These are phyloP conservation scores for Actenoides lindsayi DNA, from an alignment of 2,113 vertebrate genomes.

Conservation along the genomic window DNA sequence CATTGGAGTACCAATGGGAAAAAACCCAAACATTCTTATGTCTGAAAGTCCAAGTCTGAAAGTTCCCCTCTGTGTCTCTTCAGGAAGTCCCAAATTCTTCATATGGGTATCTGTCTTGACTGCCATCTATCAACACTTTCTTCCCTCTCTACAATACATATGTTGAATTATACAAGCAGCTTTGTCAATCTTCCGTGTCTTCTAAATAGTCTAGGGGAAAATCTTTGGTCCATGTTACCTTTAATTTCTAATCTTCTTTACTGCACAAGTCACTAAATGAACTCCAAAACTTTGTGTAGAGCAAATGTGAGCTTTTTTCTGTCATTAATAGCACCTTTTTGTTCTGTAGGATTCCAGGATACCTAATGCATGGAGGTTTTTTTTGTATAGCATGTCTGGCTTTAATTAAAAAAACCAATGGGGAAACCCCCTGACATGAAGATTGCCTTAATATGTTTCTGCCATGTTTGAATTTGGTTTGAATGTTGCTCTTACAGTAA, in stretches of 20 bases:
- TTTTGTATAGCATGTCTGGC: not conserved
- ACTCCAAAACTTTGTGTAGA: not conserved
- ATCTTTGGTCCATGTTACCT: not conserved
- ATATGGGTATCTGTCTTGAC: not conserved
- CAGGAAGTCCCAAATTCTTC: not conserved
- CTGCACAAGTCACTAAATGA: not conserved
- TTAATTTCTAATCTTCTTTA: not conserved
- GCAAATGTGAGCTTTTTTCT: not conserved
- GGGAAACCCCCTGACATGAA: not conserved
- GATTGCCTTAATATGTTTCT: not conserved
- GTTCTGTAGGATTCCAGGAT: not conserved
- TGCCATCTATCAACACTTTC: not conserved
- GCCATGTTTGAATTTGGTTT: not conserved
- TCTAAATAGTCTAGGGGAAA: not conserved
- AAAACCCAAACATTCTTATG: not conserved
- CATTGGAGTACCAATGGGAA: not conserved
- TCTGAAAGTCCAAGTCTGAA: not conserved
- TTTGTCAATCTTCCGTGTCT: not conserved
- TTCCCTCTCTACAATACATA: not conserved
- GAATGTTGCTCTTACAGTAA: not conserved
- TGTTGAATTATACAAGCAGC: not conserved
- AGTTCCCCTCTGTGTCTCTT: not conserved
- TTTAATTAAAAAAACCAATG: not conserved
- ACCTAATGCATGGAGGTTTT: not conserved
- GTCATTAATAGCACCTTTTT: not conserved